These are phyloP conservation scores for Neotoxoptera formosana DNA, from an alignment of 1,140 invertebrate species.

Conservation along the genomic window DNA sequence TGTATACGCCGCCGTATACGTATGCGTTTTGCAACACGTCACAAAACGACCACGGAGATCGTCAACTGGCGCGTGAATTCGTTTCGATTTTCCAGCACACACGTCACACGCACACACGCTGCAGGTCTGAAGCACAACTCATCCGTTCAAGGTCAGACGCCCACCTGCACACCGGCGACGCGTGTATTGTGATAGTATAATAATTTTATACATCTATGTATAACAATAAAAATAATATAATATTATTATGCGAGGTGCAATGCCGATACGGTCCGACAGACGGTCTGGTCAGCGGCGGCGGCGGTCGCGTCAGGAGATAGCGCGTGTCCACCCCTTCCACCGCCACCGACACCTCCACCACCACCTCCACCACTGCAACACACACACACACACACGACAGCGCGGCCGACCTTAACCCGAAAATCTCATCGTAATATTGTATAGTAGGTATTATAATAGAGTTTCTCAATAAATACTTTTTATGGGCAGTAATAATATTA, in stretches of 20 bases:
- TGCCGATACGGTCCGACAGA: constrained; percentile 3
- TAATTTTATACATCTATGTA: not conserved
- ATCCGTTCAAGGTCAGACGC: constrained; percentile 15
- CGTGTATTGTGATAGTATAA: not conserved
- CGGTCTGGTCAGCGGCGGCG: not conserved
- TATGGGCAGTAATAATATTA: not conserved
- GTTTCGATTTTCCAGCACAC: not conserved
- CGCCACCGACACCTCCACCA: not conserved
- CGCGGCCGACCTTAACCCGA: not conserved
- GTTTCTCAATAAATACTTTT: not conserved
- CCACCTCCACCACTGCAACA: not conserved
- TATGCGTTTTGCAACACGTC: not conserved
- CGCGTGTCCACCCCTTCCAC: not conserved
- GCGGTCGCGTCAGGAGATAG: not conserved
- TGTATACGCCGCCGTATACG: no score
- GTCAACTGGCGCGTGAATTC: not conserved
- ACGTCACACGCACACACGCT: not conserved
- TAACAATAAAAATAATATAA: not conserved
- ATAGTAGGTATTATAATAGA: no score
- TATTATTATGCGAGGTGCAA: not conserved
- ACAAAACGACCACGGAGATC: not conserved
- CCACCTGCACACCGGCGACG: not conserved
- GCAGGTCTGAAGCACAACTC: not conserved
- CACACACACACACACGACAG: not conserved
- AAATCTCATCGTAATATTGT: not conserved